Conservation (phyloP, 2,888 invertebrate genomes). For the Hirtodrosophila trivittata region DNA sequence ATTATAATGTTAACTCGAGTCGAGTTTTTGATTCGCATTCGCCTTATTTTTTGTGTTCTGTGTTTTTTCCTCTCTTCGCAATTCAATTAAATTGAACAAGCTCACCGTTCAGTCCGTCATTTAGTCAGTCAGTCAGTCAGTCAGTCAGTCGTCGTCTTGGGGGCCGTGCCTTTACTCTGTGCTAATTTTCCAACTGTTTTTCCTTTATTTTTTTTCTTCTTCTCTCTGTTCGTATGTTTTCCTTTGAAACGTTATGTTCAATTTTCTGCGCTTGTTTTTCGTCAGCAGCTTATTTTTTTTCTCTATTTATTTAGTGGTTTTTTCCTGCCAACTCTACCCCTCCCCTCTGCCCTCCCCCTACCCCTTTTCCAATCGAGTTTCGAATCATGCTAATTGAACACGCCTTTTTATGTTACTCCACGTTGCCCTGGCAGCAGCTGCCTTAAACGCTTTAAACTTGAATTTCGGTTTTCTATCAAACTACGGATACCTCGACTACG, state of each 20-base stretch:
- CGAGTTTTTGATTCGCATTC: slow-evolving; percentile 46
- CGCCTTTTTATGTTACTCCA: slow-evolving; percentile 71
- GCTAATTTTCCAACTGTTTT: slow-evolving; percentile 73
- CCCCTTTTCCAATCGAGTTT: slow-evolving; percentile 39
- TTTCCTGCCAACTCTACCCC: not conserved
- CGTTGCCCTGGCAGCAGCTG: slow-evolving; percentile 42
- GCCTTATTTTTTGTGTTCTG: slow-evolving; percentile 25
- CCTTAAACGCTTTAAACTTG: slow-evolving; percentile 75
- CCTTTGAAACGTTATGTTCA: slow-evolving; percentile 66
- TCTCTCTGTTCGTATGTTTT: slow-evolving; percentile 49
- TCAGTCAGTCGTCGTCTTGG: slow-evolving; percentile 39
- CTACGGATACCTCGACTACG: not conserved
- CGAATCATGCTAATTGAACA: slow-evolving; percentile 74
- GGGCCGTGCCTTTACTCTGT: slow-evolving; percentile 67
- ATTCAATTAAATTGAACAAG: slow-evolving; percentile 79
- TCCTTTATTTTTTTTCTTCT: slow-evolving; percentile 28
- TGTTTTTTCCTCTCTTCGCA: slow-evolving; percentile 50
- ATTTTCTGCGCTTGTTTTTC: slow-evolving; percentile 75
- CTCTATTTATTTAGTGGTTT: slow-evolving; percentile 1
- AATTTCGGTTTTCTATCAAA: slow-evolving; percentile 46
- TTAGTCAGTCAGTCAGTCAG: slow-evolving; percentile 4
- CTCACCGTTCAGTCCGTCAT: slow-evolving; percentile 51
- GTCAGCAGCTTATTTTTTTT: slow-evolving; percentile 37
- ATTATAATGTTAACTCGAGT: slow-evolving; percentile 74
- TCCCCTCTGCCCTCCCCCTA: not conserved